These are phyloP conservation scores for Drosophila trichaetosa DNA, from an alignment of 2,888 invertebrate species.

Conservation along the genomic window DNA sequence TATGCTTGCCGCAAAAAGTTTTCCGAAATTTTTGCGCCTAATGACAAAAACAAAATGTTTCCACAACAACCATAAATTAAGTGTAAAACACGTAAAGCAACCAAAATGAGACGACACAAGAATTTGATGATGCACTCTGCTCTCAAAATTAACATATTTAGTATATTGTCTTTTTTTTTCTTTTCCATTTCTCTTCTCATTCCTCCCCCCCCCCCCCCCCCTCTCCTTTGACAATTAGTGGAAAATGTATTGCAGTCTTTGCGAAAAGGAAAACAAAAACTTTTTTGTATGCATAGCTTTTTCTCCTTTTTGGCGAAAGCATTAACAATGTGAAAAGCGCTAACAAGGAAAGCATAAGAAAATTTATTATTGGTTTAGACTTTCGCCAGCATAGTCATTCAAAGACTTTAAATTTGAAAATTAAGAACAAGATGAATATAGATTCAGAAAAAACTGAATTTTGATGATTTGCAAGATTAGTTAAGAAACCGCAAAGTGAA, in stretches of 20 bases:
- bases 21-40: conserved; percentile 49
- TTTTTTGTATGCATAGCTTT: background rate
- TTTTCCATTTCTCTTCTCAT: background rate
- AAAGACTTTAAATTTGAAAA: no score
- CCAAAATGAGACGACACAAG: conserved; percentile 28
- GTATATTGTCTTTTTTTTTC: background rate
- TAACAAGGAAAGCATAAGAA: background rate
- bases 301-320: background rate
- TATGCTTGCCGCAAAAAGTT: conserved; percentile 68
- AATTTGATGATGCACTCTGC: conserved; percentile 30
- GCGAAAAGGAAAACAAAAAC: background rate
- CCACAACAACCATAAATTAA: conserved; percentile 60
- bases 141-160: conserved; percentile 24
- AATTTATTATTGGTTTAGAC: background rate
- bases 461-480: background rate
- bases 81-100: conserved; percentile 37
- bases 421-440: background rate
- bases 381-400: background rate
- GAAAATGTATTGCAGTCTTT: conserved; percentile 1
- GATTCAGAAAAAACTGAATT: background rate
- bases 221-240: conserved; percentile 7
- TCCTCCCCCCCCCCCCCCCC: no score
- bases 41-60: conserved; percentile 64
- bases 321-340: background rate
- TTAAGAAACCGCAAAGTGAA: background rate